Evolutionary conservation across 2,113 vertebrate genomes (phyloP), one percentile per base, ranked within the genome.

Genomic region (Erpornis zantholeuca): DNA sequence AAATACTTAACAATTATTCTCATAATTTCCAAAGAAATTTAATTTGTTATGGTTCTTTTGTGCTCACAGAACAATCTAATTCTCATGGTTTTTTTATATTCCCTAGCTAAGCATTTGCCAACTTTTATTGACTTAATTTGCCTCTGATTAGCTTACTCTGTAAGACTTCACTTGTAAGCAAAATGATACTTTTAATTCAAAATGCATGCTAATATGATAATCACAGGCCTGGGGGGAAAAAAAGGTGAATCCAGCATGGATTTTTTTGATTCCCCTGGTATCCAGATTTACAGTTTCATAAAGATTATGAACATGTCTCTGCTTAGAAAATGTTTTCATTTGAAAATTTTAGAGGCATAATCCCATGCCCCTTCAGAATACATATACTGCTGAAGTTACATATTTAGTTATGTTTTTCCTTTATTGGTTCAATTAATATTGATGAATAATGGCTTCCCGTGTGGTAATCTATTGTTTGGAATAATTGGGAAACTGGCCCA

Each of bases 381-480:
- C 25, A 52, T 50, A 66, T 38, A 66, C 29, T 70, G n/a, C 54
- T 93, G 65, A 92, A 91, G 47, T 54, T 88, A 69, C 31, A n/a
- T n/a, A 50, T 85, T 86, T 86, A 81, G 12, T 65, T 84, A 82
- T 90, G 64, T 72, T 95, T 88, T 83, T 82, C 50, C 38, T 82
- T 80, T 81, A 35, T 29, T 64, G 19, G 22, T 90, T 84, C 35
- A 40, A n/a, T 78, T 91, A 75, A 76, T 81, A 25, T 60, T 21
- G 66, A 63, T 94, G 61, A 95, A 86, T 94, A 94, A 86, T 59
- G 24, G 38, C 47, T 94, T 93, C 44, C 68, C 36, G 68, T 71
- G 29, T 66, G 52, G n/a, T 90, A 94, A 91, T 92, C 52, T 94
- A 52, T 38, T 11, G 4, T 50, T 79, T 85, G 57, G 64, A 93